phyloP scores from a whole-genome alignment of 2,888 invertebrate species.

The Globia sparganii region DNA sequence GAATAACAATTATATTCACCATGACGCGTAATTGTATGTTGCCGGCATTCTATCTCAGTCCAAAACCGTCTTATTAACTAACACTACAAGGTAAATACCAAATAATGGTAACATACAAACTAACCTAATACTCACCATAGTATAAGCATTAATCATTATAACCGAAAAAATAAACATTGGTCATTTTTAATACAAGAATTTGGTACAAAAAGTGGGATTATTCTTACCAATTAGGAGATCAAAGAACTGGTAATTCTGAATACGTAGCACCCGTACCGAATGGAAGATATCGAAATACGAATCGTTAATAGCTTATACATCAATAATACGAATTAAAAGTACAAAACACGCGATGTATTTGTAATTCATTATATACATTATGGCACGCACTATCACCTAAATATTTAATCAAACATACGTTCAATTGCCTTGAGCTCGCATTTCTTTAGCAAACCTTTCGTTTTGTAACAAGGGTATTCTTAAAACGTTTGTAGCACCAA shows the following conservation, averaged over 20 bases:
- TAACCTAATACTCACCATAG: conserved; percentile 30
- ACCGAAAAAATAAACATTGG: conserved; percentile 44
- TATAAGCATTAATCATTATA: conserved; percentile 46
- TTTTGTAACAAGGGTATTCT: conserved; percentile 19
- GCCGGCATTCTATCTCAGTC: conserved; percentile 24
- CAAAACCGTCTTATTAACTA: conserved; percentile 17
- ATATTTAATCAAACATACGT: conserved; percentile 36
- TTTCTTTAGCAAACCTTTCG: conserved; percentile 27
- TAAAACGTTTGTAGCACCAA: conserved; percentile 68
- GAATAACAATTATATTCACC: neutral
- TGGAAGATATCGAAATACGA: conserved; percentile 49
- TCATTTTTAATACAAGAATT: conserved; percentile 56
- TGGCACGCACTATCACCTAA: conserved; percentile 64
- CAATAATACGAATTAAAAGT: conserved; percentile 65
- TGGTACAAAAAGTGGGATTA: conserved; percentile 53
- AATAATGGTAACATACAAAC: conserved; percentile 57
- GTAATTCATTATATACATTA: conserved; percentile 71
- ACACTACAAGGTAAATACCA: conserved; percentile 48
- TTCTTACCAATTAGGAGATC: conserved; percentile 63
- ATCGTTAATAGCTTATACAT: conserved; percentile 41
- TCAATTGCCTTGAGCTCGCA: conserved; percentile 3
- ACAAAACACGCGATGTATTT: conserved; percentile 67
- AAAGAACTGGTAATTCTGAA: conserved; percentile 45
- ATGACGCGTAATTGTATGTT: neutral
- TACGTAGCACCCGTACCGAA: conserved; percentile 37